These are phyloP conservation scores for Benthosema pterotum DNA, from an alignment of 2,797 vertebrate species.

Conservation along the genomic window DNA sequence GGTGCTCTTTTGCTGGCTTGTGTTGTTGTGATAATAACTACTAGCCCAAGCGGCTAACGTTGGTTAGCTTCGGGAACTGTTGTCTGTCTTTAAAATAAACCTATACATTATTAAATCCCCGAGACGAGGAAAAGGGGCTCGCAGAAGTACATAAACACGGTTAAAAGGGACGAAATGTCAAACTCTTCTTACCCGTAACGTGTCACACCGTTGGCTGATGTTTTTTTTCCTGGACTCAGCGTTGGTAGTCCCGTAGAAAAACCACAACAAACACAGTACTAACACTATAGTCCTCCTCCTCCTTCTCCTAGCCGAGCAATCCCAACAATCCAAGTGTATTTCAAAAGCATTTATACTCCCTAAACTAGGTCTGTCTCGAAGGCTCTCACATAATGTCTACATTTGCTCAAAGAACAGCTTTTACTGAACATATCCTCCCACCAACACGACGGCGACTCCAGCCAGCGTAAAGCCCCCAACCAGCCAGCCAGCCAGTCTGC, in stretches of 20 bases:
- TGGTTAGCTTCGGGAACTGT: not conserved
- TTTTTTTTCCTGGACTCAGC: conserved; percentile 49
- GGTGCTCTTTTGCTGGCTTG: no score
- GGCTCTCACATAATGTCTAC: conserved; percentile 69
- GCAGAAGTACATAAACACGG: no score
- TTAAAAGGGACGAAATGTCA: not conserved
- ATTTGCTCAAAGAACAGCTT: conserved; percentile 43
- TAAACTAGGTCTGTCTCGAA: not conserved
- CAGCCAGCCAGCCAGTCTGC: no score
- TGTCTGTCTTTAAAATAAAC: not conserved
- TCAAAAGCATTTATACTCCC: conserved; percentile 39
- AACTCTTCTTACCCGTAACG: conserved; percentile 57
- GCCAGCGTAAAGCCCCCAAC: conserved; percentile 28
- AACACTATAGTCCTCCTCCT: conserved; percentile 55
- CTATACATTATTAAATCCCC: no score
- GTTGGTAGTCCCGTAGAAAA: conserved; percentile 38
- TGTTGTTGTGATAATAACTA: conserved; percentile 19
- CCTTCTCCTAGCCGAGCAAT: conserved; percentile 57
- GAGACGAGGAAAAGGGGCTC: not conserved
- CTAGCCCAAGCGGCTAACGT: conserved; percentile 50
- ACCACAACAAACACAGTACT: conserved; percentile 75
- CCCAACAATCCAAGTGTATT: conserved; percentile 45
- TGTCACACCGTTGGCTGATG: conserved; percentile 20
- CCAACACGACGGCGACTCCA: not conserved
- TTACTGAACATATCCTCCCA: conserved; percentile 15